phyloP scores from a whole-genome alignment of 2,113 vertebrate genomes.

The Lagenorhynchus albirostris region DNA sequence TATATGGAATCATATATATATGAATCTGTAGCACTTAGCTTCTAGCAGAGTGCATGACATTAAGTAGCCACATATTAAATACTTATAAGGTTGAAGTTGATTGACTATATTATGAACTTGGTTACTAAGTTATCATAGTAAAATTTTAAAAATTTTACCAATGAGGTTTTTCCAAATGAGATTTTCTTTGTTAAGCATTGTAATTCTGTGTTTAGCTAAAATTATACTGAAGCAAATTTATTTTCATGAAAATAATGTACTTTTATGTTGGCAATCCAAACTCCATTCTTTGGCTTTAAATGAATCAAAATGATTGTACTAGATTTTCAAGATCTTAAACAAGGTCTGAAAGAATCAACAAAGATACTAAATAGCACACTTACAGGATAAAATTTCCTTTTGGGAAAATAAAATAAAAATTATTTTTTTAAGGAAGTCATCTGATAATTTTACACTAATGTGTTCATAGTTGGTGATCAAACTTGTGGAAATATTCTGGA shows the following conservation, averaged over 20 bases:
- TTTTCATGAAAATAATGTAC: conserved; percentile 52
- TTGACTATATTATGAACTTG: background rate
- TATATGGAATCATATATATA: background rate
- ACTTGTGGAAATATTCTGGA: background rate
- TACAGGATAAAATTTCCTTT: conserved; percentile 5
- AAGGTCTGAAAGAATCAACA: conserved; percentile 51
- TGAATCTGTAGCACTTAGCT: background rate
- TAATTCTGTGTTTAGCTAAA: conserved; percentile 25
- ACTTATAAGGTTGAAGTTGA: background rate
- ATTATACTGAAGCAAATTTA: conserved; percentile 52
- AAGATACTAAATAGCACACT: background rate
- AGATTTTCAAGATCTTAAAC: conserved; percentile 61
- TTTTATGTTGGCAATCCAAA: conserved; percentile 38
- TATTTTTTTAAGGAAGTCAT: conserved; percentile 5
- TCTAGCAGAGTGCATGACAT: background rate
- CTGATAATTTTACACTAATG: background rate
- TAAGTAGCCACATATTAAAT: background rate
- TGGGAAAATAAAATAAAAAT: background rate
- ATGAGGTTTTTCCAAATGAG: background rate
- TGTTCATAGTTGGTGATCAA: background rate
- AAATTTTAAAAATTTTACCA: background rate
- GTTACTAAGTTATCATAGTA: background rate
- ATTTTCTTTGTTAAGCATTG: background rate
- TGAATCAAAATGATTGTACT: conserved; percentile 64
- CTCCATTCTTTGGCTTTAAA: conserved; percentile 56